Evolutionary conservation across 2,888 invertebrate genomes (phyloP).

Genomic region (Caenorhabditis sulstoni): DNA sequence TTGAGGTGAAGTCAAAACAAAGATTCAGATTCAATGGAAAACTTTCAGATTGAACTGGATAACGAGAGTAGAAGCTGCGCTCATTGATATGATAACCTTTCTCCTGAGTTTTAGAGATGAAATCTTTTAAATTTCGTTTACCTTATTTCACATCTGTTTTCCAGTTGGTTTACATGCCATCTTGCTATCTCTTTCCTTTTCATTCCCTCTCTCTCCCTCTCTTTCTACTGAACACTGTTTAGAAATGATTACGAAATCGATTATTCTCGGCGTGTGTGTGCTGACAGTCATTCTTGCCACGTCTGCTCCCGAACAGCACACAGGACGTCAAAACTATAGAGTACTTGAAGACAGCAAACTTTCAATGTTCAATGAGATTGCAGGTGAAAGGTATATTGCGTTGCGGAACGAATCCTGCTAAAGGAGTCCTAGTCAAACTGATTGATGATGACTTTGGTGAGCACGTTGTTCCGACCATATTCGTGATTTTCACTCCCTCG

Average conservation of each 20-base stretch:
- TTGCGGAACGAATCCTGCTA: conserved; percentile 75
- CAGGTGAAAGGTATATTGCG: conserved; percentile 73
- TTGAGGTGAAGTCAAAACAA: conserved; percentile 66
- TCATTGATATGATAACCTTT: conserved; percentile 40
- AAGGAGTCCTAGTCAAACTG: conserved; percentile 76
- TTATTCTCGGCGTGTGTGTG: conserved; percentile 10
- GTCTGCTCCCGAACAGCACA: conserved; percentile 59
- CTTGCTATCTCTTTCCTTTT: conserved; percentile 1
- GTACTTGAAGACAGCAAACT: too few relatives aligned
- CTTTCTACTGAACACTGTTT: conserved; percentile 6
- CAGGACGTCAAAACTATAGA: conserved; percentile 71
- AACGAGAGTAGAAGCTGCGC: conserved; percentile 73
- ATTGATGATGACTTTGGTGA: conserved; percentile 80
- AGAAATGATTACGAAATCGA: conserved; percentile 30
- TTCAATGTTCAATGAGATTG: conserved; percentile 13
- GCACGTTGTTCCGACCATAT: too few relatives aligned
- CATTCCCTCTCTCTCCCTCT: background rate
- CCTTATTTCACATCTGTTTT: too few relatives aligned
- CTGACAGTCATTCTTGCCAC: conserved; percentile 10
- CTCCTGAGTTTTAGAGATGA: background rate
- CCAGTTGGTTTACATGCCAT: background rate
- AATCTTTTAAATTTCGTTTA: too few relatives aligned
- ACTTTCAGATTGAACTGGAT: conserved; percentile 74
- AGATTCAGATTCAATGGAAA: background rate
- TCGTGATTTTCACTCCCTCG: background rate